Base-by-base conservation (phyloP, 2,888 invertebrate genomes). In the Cantharis rufa region DNA sequence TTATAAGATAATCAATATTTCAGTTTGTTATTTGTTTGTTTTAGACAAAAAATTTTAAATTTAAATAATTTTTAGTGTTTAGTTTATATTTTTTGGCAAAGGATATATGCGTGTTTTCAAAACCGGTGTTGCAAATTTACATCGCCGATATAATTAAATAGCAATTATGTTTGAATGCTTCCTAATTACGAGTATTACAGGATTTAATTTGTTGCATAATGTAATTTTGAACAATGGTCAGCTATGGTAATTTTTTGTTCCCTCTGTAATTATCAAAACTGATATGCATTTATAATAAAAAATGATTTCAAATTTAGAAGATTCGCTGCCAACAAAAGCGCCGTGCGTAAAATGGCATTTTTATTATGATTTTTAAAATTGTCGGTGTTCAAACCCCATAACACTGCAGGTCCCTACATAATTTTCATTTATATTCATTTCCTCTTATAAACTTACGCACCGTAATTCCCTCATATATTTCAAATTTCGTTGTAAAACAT, bases 401-500 rank as follows among this genome's bases (percentile, higher is more conserved):
- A 76, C 76, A 62, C 61, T 13, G 24, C 69, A 28, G n/a, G 21
- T 72, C 18, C 18, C 64, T 66, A 21, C 18, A 21, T 66, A 24
- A 21, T 66, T 72, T 73, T 15, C 70, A 72, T 72, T 72, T 63
- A 68, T 62, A 62, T 66, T 69, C 73, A 72, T 18, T 77, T 77
- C 76, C 76, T 68, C 69, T 70, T 77, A 21, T 7, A 74, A 77
- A 71, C 28, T 71, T 75, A 75, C 75, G 71, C 75, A 75, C 74
- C 77, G 77, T 77, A 77, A 77, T 71, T 77, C 77, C 77, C 77
- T 62, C 71, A 24, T n/a, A 48, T 48, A 48, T n/a, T 48, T 48
- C n/a, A 48, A 48, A 48, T 48, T 48, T 48, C n/a, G 48, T 48
- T n/a, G 48, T 48, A 48, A 48, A 48, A 48, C 48, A 48, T n/a